These are phyloP conservation scores for Leptobrachium leishanense DNA, from an alignment of 2,113 vertebrate genomes.

Conservation along the genomic window DNA sequence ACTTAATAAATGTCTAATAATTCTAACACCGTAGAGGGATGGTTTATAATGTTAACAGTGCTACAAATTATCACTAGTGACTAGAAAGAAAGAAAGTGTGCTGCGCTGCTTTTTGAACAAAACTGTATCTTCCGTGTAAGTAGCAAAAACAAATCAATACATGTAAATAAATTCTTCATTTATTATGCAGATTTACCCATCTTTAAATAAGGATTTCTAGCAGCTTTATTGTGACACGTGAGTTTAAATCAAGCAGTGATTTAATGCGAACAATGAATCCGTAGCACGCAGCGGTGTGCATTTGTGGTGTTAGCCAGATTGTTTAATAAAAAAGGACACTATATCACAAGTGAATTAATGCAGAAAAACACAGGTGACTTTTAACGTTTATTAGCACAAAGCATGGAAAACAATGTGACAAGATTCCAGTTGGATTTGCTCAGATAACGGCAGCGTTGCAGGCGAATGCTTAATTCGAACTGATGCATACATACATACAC, in stretches of 20 bases:
- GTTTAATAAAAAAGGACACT: conserved; percentile 23
- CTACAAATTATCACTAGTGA: too few species aligned
- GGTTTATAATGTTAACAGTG: too few species aligned
- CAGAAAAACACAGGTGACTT: conserved; percentile 29
- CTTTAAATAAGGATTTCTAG: too few species aligned
- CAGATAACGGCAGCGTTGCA: conserved; percentile 12
- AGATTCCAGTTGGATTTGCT: conserved; percentile 18
- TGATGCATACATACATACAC: conserved; percentile 31
- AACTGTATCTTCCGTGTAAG: too few species aligned
- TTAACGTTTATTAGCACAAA: conserved; percentile 46
- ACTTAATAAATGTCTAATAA: too few species aligned
- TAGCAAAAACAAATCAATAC: too few species aligned
- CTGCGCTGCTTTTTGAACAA: too few species aligned
- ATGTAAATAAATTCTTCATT: too few species aligned
- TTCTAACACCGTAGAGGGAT: too few species aligned
- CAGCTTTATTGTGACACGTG: not conserved
- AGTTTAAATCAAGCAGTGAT: not conserved
- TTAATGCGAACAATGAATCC: not conserved
- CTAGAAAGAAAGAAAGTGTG: too few species aligned
- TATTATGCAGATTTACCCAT: too few species aligned
- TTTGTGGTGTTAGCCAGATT: conserved; percentile 10
- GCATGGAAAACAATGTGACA: conserved; percentile 41
- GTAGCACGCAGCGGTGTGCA: not conserved
- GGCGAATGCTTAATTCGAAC: conserved; percentile 27
- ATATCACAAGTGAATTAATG: conserved; percentile 20